phyloP scores from a whole-genome alignment of 2,113 vertebrate species.

The Anolis carolinensis region DNA sequence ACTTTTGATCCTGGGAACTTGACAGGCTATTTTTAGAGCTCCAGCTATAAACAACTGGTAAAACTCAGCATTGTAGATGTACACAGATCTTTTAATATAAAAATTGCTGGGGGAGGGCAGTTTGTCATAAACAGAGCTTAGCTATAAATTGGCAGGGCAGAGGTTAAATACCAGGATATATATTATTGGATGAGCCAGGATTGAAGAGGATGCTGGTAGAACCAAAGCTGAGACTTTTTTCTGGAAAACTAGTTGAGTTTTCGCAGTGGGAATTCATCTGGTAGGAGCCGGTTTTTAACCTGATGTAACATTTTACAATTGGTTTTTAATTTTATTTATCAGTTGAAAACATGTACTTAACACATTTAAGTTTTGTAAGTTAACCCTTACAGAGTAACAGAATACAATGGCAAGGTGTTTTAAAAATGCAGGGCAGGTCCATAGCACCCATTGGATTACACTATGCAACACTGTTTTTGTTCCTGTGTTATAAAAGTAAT shows the following conservation, averaged over 20 bases:
- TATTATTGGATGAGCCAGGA: not conserved
- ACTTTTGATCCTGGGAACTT: not conserved
- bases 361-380: too few relatives aligned
- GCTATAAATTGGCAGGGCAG: not conserved
- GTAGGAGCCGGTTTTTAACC: not conserved
- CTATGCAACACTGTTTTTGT: too few relatives aligned
- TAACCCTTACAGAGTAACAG: not conserved
- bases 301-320: not conserved
- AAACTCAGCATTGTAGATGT: not conserved
- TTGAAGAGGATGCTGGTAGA: not conserved
- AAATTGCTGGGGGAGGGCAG: not conserved
- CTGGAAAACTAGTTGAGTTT: not conserved
- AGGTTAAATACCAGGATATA: not conserved
- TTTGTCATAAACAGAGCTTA: not conserved
- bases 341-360: too few relatives aligned
- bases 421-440: not conserved
- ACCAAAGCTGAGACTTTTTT: not conserved
- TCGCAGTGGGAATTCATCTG: not conserved
- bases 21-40: not conserved
- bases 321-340: not conserved
- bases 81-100: not conserved
- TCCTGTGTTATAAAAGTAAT: too few relatives aligned
- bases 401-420: not conserved
- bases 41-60: slow-evolving; percentile 2
- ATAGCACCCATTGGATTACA: not conserved